Conservation (phyloP, 2,888 invertebrate species). For the Ichneumoninae sp. region DNA sequence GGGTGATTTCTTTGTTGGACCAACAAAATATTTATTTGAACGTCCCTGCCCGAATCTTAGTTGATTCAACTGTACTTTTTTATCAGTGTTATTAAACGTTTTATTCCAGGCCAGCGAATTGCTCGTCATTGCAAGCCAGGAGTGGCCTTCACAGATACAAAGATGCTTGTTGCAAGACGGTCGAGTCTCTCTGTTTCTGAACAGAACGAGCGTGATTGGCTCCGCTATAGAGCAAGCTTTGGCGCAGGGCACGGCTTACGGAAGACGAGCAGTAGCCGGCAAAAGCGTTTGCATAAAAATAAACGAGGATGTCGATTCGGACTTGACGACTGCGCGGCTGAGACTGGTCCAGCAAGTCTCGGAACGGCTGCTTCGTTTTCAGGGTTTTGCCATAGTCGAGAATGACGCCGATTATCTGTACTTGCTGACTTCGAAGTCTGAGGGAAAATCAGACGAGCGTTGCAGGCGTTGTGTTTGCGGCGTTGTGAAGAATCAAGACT, state of each 20-base stretch:
- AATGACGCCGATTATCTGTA: constrained; percentile 80
- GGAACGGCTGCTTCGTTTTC: constrained; percentile 80
- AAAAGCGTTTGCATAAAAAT: constrained; percentile 71
- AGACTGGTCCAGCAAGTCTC: constrained; percentile 81
- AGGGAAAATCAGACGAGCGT: constrained; percentile 76
- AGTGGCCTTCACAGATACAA: constrained; percentile 85
- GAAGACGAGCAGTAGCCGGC: constrained; percentile 65
- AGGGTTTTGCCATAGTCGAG: constrained; percentile 75
- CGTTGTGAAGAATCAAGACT: constrained; percentile 86
- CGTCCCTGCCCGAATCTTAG: too few relatives aligned
- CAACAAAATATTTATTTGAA: too few relatives aligned
- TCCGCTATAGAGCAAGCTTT: constrained; percentile 78
- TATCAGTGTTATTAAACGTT: not conserved
- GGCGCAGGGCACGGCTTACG: constrained; percentile 76
- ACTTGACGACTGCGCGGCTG: constrained; percentile 82
- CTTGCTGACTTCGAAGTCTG: constrained; percentile 84
- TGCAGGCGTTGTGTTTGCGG: constrained; percentile 85
- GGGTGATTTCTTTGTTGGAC: too few relatives aligned
- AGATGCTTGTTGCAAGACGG: constrained; percentile 83
- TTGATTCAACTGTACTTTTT: too few relatives aligned
- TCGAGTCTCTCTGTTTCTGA: constrained; percentile 86
- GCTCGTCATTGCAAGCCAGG: constrained; percentile 84
- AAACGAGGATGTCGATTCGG: constrained; percentile 75
- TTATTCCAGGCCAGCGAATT: constrained; percentile 75
- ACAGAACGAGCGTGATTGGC: constrained; percentile 81